Evolutionary conservation across 2,113 vertebrate genomes (phyloP).

Genomic region (Cololabis saira): DNA sequence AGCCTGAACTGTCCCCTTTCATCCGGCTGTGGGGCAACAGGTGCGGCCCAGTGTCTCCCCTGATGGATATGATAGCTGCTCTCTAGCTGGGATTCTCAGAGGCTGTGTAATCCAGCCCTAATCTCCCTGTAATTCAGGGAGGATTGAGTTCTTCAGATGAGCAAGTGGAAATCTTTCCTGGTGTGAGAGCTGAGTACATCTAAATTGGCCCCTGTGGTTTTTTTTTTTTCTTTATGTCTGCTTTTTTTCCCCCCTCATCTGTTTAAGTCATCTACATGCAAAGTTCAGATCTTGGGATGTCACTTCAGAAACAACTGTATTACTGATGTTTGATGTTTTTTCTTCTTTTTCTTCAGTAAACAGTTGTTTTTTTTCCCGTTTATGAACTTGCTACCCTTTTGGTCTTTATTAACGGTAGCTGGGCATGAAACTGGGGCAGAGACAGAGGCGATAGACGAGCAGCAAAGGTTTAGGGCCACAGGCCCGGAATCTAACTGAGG

Average conservation of each 20-base stretch:
- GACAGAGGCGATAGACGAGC: too few relatives aligned
- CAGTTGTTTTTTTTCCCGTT: background rate
- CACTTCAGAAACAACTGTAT: slow-evolving; percentile 30
- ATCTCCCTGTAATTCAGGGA: slow-evolving; percentile 86
- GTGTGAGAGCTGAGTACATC: slow-evolving; percentile 75
- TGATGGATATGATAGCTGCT: slow-evolving; percentile 79
- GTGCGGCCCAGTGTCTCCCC: slow-evolving; percentile 81
- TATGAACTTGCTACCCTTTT: too few relatives aligned
- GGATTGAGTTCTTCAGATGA: slow-evolving; percentile 85
- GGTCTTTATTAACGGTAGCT: too few relatives aligned
- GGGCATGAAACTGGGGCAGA: too few relatives aligned
- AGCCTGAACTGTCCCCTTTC: slow-evolving; percentile 44
- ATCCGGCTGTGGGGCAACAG: slow-evolving; percentile 75
- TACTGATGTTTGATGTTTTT: slow-evolving; percentile 28
- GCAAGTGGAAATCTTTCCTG: slow-evolving; percentile 81
- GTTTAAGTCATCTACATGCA: slow-evolving; percentile 36
- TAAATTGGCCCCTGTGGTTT: slow-evolving; percentile 63
- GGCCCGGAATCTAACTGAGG: too few relatives aligned
- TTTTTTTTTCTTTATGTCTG: slow-evolving; percentile 39
- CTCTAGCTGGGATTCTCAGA: slow-evolving; percentile 80
- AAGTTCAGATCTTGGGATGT: slow-evolving; percentile 31
- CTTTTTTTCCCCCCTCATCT: slow-evolving; percentile 10
- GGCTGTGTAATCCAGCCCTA: slow-evolving; percentile 80
- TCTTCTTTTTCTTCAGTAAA: too few relatives aligned
- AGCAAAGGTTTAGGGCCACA: too few relatives aligned